Evolutionary conservation across 2,888 invertebrate genomes (phyloP).

Genomic region (Synergus gifuensis): DNA sequence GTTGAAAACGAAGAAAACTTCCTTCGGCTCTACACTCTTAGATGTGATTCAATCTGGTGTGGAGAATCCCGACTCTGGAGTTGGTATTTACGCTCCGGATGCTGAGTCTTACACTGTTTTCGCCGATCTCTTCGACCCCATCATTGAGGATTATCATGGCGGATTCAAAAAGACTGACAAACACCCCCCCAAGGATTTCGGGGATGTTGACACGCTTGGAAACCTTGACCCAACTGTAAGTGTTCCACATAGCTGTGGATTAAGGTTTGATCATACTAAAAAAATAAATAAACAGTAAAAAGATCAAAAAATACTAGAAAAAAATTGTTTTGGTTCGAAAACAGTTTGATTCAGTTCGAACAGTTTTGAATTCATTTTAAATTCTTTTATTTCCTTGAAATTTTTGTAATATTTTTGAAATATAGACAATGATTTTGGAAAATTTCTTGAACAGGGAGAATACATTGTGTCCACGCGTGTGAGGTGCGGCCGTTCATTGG

Average conservation of each 20-base stretch:
- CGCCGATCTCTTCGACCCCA: slow-evolving; percentile 95
- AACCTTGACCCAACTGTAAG: slow-evolving; percentile 92
- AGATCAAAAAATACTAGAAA: no score
- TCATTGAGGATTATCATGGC: slow-evolving; percentile 98
- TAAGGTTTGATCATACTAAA: no score
- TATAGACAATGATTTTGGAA: background rate
- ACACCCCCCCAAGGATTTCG: slow-evolving; percentile 96
- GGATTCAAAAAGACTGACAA: slow-evolving; percentile 97
- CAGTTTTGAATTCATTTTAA: no score
- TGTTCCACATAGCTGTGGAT: slow-evolving; percentile 9
- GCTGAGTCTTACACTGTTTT: slow-evolving; percentile 97
- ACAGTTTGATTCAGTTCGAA: no score
- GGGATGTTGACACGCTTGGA: slow-evolving; percentile 92
- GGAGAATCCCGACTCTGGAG: slow-evolving; percentile 97
- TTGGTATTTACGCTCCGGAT: slow-evolving; percentile 98
- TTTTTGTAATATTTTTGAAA: no score
- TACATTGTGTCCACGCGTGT: slow-evolving; percentile 97
- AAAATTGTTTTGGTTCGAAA: no score
- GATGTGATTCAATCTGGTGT: slow-evolving; percentile 97
- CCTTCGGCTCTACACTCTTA: slow-evolving; percentile 94
- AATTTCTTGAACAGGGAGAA: slow-evolving; percentile 81
- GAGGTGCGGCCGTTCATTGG: slow-evolving; percentile 95
- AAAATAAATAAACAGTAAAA: no score
- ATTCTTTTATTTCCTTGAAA: no score
- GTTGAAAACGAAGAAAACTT: slow-evolving; percentile 95